These are phyloP conservation scores for Dasypogon diadema DNA, from an alignment of 2,888 invertebrate genomes.

Conservation along the genomic window DNA sequence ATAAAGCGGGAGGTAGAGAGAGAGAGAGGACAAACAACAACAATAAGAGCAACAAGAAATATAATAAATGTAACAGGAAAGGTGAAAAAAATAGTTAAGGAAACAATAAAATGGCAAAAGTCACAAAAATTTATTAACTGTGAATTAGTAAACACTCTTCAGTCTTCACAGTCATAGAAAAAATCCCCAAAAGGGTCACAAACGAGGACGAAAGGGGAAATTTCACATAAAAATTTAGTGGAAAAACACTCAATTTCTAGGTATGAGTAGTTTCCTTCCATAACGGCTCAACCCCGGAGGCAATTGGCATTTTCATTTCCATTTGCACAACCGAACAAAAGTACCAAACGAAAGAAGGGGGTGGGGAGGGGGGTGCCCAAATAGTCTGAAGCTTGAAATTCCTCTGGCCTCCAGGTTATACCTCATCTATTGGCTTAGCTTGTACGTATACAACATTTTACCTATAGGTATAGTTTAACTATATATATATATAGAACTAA, in stretches of 20 bases:
- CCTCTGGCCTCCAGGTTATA: conserved; percentile 15
- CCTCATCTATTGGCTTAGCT: conserved; percentile 23
- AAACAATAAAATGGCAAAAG: conserved; percentile 47
- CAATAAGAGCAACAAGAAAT: conserved; percentile 27
- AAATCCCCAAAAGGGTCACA: background rate
- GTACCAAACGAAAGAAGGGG: conserved; percentile 5
- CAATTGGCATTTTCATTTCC: conserved; percentile 51
- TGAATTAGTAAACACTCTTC: conserved; percentile 49
- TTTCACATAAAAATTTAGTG: conserved; percentile 11
- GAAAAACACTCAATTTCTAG: background rate
- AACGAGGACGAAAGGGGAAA: background rate
- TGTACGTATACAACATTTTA: no score
- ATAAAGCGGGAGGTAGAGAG: no score
- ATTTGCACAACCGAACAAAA: conserved; percentile 30
- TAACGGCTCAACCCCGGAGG: conserved; percentile 34
- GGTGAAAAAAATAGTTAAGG: conserved; percentile 45
- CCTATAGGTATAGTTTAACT: no score
- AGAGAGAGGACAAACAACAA: background rate
- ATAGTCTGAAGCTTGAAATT: conserved; percentile 10
- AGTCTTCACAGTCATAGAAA: conserved; percentile 1
- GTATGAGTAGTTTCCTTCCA: conserved; percentile 7
- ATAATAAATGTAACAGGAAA: conserved; percentile 11
- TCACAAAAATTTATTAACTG: conserved; percentile 52
- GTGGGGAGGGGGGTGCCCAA: conserved; percentile 7
- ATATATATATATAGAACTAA: background rate